Evolutionary conservation across 2,797 vertebrate genomes (phyloP).

Genomic region (Erpetoichthys calabaricus): DNA sequence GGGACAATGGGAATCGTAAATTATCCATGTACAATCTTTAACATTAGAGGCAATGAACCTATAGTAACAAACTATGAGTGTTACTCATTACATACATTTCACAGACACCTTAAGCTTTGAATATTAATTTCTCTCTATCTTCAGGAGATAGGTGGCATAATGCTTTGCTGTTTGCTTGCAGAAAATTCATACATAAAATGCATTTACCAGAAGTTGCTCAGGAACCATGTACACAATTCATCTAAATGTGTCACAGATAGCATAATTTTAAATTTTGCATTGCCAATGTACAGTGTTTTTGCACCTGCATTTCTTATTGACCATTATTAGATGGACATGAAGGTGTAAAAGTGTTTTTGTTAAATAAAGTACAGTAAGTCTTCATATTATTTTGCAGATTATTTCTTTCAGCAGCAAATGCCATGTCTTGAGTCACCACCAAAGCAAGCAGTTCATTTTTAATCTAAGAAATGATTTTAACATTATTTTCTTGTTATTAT

Average conservation of each 20-base stretch:
- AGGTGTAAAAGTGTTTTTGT: no score
- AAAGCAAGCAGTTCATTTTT: no score
- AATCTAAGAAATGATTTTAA: no score
- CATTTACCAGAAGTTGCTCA: slow-evolving; percentile 10
- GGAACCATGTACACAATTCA: slow-evolving; percentile 11
- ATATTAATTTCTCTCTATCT: slow-evolving; percentile 73
- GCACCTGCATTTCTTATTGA: no score
- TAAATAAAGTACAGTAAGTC: no score
- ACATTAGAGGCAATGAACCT: slow-evolving; percentile 84
- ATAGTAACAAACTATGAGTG: slow-evolving; percentile 83
- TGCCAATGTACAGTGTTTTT: slow-evolving; percentile 3
- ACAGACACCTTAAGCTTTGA: slow-evolving; percentile 85
- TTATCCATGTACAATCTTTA: slow-evolving; percentile 80
- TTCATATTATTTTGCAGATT: no score
- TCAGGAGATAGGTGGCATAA: slow-evolving; percentile 43
- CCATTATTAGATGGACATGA: no score
- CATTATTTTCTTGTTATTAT: no score
- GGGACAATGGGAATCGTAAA: slow-evolving; percentile 92
- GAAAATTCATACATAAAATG: slow-evolving; percentile 9
- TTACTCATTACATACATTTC: slow-evolving; percentile 85
- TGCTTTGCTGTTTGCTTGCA: slow-evolving; percentile 22
- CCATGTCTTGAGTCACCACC: no score
- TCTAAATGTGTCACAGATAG: slow-evolving; percentile 9
- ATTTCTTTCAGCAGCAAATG: no score
- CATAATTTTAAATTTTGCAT: slow-evolving; percentile 19